Base-by-base conservation (phyloP, 2,797 vertebrate species). In the Acestrorhynchus altus region DNA sequence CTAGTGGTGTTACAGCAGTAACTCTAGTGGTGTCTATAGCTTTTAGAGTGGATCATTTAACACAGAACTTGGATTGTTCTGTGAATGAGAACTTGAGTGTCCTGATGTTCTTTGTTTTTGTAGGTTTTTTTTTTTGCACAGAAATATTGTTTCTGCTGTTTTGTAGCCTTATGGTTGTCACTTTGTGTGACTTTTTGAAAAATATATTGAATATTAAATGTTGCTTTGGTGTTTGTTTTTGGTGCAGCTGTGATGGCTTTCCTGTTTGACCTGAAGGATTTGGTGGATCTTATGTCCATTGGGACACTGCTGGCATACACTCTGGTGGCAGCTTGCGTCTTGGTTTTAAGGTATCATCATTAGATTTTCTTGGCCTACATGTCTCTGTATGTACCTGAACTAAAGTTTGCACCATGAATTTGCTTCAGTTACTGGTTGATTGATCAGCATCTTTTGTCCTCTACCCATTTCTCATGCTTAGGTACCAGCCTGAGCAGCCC, bases 211-310 rank as follows among this genome's bases (percentile, higher is more conserved):
- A 39, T 39, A 10, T 46, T 46, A 13, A 46, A 18, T 51, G 47
- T n/a, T n/a, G 8, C 2, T 49, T 49, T 18, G n/a, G n/a, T 26
- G 24, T 51, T 35, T 0, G 16, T 10, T 42, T 22, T 15, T 22
- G 81, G 54, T 83, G 80, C 90, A 99, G 98, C 96, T 84, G 66
- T 97, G 83, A 98, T 98, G 97, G 97, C 97, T 1, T 96, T 99
- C 88, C 93, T 99, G 70, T 97, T 99, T 72, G 96, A 99, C 84
- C 85, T 99, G 89, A 98, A 97, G 89, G 96, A 96, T 82, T 90
- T 99, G 87, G 96, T 99, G 42, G 96, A 99, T 84, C 94, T 99
- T 78, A 99, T 99, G 97, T 98, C 97, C 63, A 98, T 99, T 0
- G 97, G 98, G 20, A 98, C 97, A 0, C 93, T 99, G 79, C 90